Conservation (phyloP, 2,888 invertebrate genomes). For the Microdon myrmicae region DNA sequence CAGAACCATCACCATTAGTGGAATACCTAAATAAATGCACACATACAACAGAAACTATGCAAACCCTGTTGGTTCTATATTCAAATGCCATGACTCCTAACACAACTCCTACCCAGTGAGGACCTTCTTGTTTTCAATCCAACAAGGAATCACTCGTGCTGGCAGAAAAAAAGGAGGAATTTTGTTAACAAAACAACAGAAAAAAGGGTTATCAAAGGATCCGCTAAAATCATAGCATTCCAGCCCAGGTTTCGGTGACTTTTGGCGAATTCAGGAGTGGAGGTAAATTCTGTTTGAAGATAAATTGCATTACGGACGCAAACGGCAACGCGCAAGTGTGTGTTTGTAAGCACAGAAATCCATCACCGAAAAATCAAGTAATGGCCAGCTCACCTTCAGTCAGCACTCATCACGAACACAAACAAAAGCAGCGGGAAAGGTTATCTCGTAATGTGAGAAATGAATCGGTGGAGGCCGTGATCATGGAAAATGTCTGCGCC, state of each 20-base stretch:
- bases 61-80: too few species aligned
- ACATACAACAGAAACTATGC: too few species aligned
- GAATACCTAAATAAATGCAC: constrained; percentile 11
- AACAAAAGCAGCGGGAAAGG: not conserved
- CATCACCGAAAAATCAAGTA: constrained; percentile 5
- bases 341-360: constrained; percentile 5
- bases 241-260: constrained; percentile 10
- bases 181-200: not conserved
- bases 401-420: constrained; percentile 8
- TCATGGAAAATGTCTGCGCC: constrained; percentile 20
- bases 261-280: constrained; percentile 9
- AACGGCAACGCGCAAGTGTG: constrained; percentile 6
- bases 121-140: too few species aligned
- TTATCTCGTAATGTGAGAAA: too few species aligned
- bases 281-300: constrained; percentile 29
- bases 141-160: not conserved
- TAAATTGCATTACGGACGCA: constrained; percentile 19
- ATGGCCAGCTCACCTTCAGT: constrained; percentile 3
- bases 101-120: too few species aligned
- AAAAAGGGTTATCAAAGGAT: constrained; percentile 9
- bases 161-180: not conserved
- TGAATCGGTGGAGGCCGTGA: constrained; percentile 5
- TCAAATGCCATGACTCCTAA: too few species aligned
- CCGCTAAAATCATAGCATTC: constrained; percentile 7
- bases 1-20: constrained; percentile 9